These are phyloP conservation scores for Limnephilus rhombicus DNA, from an alignment of 2,888 invertebrate species.

Conservation along the genomic window DNA sequence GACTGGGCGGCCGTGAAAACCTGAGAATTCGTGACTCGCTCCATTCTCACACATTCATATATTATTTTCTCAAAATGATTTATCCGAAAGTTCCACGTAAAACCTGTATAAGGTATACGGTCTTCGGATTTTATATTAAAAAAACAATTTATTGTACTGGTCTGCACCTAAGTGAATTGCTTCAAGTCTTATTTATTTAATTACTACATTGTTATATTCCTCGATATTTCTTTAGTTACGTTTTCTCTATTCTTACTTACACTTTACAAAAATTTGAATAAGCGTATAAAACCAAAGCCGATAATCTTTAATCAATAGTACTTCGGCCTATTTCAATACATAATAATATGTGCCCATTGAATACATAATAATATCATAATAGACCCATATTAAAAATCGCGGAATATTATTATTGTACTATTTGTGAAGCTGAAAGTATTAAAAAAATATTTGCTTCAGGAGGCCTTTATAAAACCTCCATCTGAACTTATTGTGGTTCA, in stretches of 20 bases:
- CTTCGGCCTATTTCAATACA: too few species aligned
- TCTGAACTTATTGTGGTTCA: too few species aligned
- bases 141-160: not conserved
- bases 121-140: not conserved
- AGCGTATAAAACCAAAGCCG: too few species aligned
- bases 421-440: too few species aligned
- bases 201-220: not conserved
- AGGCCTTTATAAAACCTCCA: too few species aligned
- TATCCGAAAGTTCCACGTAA: not conserved
- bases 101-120: not conserved
- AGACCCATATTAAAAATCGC: too few species aligned
- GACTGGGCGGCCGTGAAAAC: conserved; percentile 1
- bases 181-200: not conserved
- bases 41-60: not conserved
- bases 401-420: too few species aligned
- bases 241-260: not conserved
- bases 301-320: too few species aligned
- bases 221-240: not conserved
- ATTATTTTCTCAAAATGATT: not conserved
- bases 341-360: too few species aligned
- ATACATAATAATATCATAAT: too few species aligned
- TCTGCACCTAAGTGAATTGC: not conserved
- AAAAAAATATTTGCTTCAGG: too few species aligned
- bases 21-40: conserved; percentile 1
- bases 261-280: not conserved